Evolutionary conservation across 2,888 invertebrate species (phyloP), one percentile per base, ranked within the genome.

Genomic region (Lycaena phlaeas): DNA sequence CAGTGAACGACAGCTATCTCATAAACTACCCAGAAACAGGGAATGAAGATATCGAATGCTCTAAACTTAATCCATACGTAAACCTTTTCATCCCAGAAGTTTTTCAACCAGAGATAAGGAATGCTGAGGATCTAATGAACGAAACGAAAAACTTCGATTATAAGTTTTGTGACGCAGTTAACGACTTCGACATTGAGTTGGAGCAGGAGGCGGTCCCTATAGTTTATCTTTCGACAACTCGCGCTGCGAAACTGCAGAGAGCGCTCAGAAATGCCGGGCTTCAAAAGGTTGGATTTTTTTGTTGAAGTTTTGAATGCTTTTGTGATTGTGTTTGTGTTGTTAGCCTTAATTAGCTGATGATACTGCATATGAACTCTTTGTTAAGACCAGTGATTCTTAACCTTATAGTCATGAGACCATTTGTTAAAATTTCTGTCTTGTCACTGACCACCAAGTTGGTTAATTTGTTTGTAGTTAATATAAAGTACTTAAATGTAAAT

Each of bases 241-340:
- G 85, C 40, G 87, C 86, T 29, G 86, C 86, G 30, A 68, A 69
- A 42, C 65, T 88, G 55, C 85, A 85, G 61, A 72, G 88, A 50
- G 77, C 86, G n/a, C 64, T 88, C 30, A 78, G 84, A 50, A 86
- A 86, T 60, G 86, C 81, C 27, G 87, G 87, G 51, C 82, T 84
- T 52, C 87, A 87, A 81, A 85, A 85, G 84, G 88, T 88, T 62
- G 61, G 77, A 49, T 34, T 3, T 34, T 3, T 40, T 40, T 11
- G 14, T 29, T 28, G 6, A 22, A 2, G 5, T 9, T 27, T 41
- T 18, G 12, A 26, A 28, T 31, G 14, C 10, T 39, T 27, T 38
- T 9, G 2, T 36, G 27, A 31, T 26, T 31, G 26, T n/a, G 18
- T 25, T 30, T 14, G 11, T 26, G 12, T 9, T 34, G 14, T 15